Evolutionary conservation across 1,140 invertebrate species (phyloP).

Genomic region (Cotesia vestalis): DNA sequence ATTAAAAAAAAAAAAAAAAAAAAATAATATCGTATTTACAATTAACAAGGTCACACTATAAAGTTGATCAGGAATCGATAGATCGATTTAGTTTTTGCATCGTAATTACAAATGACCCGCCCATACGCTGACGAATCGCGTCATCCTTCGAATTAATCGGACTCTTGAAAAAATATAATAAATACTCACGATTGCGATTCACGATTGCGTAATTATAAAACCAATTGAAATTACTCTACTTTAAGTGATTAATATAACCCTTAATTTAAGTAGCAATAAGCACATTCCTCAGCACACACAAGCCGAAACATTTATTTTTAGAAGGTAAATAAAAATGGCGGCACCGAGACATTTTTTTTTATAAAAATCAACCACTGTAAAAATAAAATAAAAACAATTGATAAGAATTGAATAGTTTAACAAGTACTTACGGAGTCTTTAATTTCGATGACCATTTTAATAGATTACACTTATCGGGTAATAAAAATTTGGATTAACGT

Average conservation of each 20-base stretch:
- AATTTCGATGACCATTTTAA: background rate
- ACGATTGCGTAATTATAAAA: background rate
- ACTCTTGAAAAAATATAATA: background rate
- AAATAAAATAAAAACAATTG: background rate
- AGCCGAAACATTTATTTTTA: too few relatives aligned
- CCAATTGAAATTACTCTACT: too few relatives aligned
- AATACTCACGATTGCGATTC: background rate
- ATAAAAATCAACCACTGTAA: background rate
- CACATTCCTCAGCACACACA: too few relatives aligned
- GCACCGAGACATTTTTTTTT: background rate
- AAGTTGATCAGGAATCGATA: background rate
- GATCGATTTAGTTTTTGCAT: background rate
- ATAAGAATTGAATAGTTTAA: background rate
- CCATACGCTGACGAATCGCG: background rate
- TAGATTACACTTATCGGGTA: background rate
- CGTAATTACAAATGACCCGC: background rate
- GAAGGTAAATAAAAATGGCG: too few relatives aligned
- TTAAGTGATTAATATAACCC: too few relatives aligned
- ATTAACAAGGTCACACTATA: background rate
- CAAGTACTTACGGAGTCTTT: background rate
- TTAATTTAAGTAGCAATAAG: too few relatives aligned
- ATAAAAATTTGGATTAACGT: too few relatives aligned
- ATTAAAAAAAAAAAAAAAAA: slow-evolving; percentile 33
- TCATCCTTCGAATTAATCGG: background rate
- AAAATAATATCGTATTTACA: slow-evolving; percentile 24